phyloP scores from a whole-genome alignment of 2,113 vertebrate species.

The Chloebia gouldiae region DNA sequence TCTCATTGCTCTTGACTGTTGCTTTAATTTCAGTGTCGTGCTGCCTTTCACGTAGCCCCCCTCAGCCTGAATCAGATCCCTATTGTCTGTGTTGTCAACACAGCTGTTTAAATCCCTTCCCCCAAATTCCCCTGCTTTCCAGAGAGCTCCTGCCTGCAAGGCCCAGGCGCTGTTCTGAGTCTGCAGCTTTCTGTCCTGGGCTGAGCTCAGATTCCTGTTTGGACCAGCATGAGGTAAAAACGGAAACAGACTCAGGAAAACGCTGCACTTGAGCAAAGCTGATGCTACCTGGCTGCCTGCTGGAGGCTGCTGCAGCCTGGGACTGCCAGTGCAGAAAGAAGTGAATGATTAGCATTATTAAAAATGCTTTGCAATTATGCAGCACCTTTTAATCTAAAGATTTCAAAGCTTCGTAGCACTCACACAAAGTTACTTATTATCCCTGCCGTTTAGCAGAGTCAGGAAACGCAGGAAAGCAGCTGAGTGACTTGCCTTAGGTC shows the following conservation, averaged over 20 bases:
- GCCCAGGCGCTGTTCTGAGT: not conserved
- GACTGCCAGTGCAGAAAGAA: not conserved
- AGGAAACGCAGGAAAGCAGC: slow-evolving; percentile 25
- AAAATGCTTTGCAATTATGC: slow-evolving; percentile 42
- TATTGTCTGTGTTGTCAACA: slow-evolving; percentile 27
- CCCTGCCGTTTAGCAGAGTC: slow-evolving; percentile 50
- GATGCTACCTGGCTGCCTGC: not conserved
- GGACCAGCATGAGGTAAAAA: not conserved
- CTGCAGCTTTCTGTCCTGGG: not conserved
- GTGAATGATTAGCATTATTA: slow-evolving; percentile 31
- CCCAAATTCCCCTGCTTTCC: not conserved
- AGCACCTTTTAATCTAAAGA: slow-evolving; percentile 52
- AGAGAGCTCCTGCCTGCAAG: not conserved
- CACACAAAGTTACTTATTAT: slow-evolving; percentile 51
- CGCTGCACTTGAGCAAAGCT: not conserved
- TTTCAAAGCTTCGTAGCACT: slow-evolving; percentile 32
- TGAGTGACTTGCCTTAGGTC: slow-evolving; percentile 53
- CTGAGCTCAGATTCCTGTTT: not conserved
- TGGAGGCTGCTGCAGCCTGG: not conserved
- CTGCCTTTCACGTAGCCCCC: not conserved
- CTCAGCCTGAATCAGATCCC: not conserved
- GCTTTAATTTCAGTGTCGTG: not conserved
- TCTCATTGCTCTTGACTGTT: not conserved
- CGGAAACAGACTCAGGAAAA: not conserved
- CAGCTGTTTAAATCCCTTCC: slow-evolving; percentile 41